Percentiles rank a stretch among this genome's conserved stretches.
Evolutionary conservation across 1,140 invertebrate species (phyloP).

Genomic region (Polypedilum pembai): DNA sequence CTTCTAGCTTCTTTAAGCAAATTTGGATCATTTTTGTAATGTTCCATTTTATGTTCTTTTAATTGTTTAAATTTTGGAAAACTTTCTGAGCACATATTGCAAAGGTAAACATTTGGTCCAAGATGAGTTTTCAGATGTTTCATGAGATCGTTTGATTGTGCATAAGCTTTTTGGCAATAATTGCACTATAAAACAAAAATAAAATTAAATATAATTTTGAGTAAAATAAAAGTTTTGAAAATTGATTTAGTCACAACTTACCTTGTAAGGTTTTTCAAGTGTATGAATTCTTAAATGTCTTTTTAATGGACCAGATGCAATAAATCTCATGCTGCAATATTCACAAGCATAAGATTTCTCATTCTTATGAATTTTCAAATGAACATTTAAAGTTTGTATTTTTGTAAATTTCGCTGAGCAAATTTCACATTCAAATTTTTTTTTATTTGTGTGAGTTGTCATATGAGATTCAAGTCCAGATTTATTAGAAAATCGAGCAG

Average conservation of each 20-base stretch:
- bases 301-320: not conserved
- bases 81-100: not conserved
- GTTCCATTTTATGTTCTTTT: not conserved
- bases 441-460: slow-evolving; percentile 53
- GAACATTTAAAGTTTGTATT: slow-evolving; percentile 56
- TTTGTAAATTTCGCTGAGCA: slow-evolving; percentile 57
- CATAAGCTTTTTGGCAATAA: slow-evolving; percentile 7
- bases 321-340: slow-evolving; percentile 42
- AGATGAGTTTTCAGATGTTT: slow-evolving; percentile 29
- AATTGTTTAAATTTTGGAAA: not conserved
- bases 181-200: not conserved
- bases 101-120: slow-evolving; percentile 48
- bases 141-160: not conserved
- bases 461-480: slow-evolving; percentile 58
- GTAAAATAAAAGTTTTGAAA: not conserved
- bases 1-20: not conserved
- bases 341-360: slow-evolving; percentile 42
- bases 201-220: too few species aligned
- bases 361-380: slow-evolving; percentile 52
- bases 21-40: slow-evolving; percentile 8
- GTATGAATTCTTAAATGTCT: not conserved
- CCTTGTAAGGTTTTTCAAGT: not conserved
- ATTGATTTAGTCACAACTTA: not conserved
- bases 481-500: not conserved
- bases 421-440: slow-evolving; percentile 51